phyloP scores from a whole-genome alignment of 2,888 invertebrate species.

The Gnatocerus cornutus region DNA sequence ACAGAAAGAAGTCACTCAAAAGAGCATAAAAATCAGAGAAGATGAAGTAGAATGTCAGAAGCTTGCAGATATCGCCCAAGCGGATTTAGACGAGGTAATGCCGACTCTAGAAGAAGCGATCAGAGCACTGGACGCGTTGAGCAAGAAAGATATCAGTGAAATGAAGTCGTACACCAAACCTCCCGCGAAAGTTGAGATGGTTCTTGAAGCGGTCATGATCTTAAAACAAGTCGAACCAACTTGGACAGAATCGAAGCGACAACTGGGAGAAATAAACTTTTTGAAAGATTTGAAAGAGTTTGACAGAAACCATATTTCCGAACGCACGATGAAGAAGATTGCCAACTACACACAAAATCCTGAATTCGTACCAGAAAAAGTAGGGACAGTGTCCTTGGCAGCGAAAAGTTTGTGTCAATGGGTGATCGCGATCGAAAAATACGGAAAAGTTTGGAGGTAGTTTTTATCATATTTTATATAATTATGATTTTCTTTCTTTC shows the following conservation, averaged over 20 bases:
- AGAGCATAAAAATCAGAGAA: constrained; percentile 81
- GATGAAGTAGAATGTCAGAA: constrained; percentile 88
- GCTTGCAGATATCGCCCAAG: constrained; percentile 86
- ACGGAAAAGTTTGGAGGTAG: constrained; percentile 89
- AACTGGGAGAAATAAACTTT: constrained; percentile 88
- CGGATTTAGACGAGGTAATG: constrained; percentile 89
- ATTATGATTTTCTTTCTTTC: constrained; percentile 42
- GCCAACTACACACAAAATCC: constrained; percentile 85
- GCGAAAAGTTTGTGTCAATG: constrained; percentile 92
- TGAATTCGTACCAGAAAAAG: constrained; percentile 91
- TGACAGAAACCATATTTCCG: constrained; percentile 91
- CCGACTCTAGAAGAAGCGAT: constrained; percentile 91
- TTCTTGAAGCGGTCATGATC: constrained; percentile 92
- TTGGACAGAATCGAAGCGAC: constrained; percentile 91
- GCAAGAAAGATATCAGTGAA: constrained; percentile 91
- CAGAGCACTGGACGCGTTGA: constrained; percentile 83
- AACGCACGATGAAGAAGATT: constrained; percentile 87
- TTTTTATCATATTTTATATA: constrained; percentile 11
- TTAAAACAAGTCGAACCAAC: constrained; percentile 84
- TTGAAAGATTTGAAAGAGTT: constrained; percentile 86
- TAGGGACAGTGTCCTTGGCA: constrained; percentile 87
- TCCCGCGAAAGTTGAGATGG: constrained; percentile 90
- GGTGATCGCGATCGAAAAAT: constrained; percentile 94
- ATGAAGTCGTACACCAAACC: constrained; percentile 93
- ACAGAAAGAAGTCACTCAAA: constrained; percentile 81